phyloP scores from a whole-genome alignment of 2,888 invertebrate species.

The Macropis europaea region DNA sequence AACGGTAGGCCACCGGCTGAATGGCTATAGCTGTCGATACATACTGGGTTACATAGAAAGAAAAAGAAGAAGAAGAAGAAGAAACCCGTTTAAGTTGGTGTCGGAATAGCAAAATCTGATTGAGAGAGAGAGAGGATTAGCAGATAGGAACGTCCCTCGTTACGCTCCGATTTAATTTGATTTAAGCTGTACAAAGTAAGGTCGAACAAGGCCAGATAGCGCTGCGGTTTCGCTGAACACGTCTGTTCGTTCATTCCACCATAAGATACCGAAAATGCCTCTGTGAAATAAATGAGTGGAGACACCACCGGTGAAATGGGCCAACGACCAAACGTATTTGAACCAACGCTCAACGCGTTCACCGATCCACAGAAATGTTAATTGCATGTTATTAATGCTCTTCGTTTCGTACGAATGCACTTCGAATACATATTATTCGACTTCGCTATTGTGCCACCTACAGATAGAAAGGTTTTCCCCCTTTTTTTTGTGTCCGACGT shows the following conservation, averaged over 20 bases:
- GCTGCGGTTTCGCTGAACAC: slow-evolving; percentile 33
- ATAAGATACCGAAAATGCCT: slow-evolving; percentile 72
- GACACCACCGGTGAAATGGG: slow-evolving; percentile 70
- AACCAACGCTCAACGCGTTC: slow-evolving; percentile 36
- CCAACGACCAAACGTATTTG: slow-evolving; percentile 38
- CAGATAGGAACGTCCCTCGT: slow-evolving; percentile 49
- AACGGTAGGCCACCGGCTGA: no score
- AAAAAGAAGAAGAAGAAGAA: no score
- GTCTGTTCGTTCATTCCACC: slow-evolving; percentile 23
- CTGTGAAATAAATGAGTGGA: slow-evolving; percentile 69
- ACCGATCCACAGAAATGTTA: slow-evolving; percentile 31
- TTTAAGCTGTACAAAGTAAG: slow-evolving; percentile 42
- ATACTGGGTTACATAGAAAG: no score
- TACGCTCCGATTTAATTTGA: slow-evolving; percentile 56
- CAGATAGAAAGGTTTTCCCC: no score
- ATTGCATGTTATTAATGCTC: no score
- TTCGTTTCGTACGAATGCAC: no score
- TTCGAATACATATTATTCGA: no score
- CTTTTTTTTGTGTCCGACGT: no score
- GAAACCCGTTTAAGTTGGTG: no score
- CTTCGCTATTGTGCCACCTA: no score
- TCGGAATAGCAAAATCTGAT: slow-evolving; percentile 36
- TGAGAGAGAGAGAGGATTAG: slow-evolving; percentile 41
- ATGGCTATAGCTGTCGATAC: no score
- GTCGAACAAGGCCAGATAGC: slow-evolving; percentile 21